Evolutionary conservation across 1,140 invertebrate species (phyloP), one percentile per base, ranked within the genome.

Genomic region (Schlechtendalia chinensis): DNA sequence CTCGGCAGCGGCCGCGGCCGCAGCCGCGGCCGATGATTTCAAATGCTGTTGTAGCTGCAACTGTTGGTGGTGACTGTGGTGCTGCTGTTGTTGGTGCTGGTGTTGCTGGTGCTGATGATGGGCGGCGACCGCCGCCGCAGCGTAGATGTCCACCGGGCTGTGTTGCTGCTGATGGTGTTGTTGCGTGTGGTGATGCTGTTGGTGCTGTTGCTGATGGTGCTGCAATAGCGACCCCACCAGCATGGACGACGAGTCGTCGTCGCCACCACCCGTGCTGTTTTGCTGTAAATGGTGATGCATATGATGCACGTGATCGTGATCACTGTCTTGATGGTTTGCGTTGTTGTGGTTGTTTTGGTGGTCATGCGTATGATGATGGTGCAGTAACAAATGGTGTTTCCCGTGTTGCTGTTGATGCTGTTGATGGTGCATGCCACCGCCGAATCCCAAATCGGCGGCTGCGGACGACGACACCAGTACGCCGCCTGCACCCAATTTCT

Each of bases 41-140:
- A 61, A 22, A 22, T 77, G 61, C 6, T 88, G 87, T 81, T 88
- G 88, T 63, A 89, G 65, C 32, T 83, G 81, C 5, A 82, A 39
- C n/a, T 81, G 74, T 53, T 81, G 45, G 24, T 77, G 45, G 29
- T 85, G 83, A 50, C 81, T 77, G 24, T 84, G 82, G 27, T 82
- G 82, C 19, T 89, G 82, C 54, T 84, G 89, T 71, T 85, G 86
- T 81, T 82, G 85, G 14, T 84, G 82, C 56, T 82, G 82, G 67
- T 79, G 82, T 19, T 82, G 81, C 11, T 83, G 74, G 24, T 83
- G 75, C 22, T 77, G 59, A 19, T 74, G 67, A 14, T 82, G 63
- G 81, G 82, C 81, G 83, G 82, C 63, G 80, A 50, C 83, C 71
- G 72, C 79, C 0, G 77, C 77, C 0, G 65, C 67, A 6, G 71